These are phyloP conservation scores for Amphipyra tragopoginis DNA, from an alignment of 2,888 invertebrate genomes.

Conservation along the genomic window DNA sequence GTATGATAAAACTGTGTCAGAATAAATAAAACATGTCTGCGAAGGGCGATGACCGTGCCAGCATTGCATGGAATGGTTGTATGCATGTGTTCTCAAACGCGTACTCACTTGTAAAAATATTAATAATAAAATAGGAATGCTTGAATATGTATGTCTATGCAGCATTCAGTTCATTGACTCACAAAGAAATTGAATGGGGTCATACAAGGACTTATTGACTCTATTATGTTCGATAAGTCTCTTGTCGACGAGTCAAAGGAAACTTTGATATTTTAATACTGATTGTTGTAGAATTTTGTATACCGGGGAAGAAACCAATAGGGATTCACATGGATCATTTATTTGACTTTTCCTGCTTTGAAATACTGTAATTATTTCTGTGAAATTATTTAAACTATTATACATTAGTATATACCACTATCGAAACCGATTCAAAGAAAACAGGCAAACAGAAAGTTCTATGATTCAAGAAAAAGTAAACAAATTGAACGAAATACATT, in stretches of 20 bases:
- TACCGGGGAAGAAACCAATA: conserved; percentile 2
- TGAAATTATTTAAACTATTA: background rate
- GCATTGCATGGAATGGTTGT: conserved; percentile 48
- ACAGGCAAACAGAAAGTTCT: background rate
- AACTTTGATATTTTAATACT: conserved; percentile 1
- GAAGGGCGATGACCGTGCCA: conserved; percentile 65
- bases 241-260: conserved; percentile 4
- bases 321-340: background rate
- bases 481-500: conserved; percentile 12
- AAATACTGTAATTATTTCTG: no score
- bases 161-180: conserved; percentile 50
- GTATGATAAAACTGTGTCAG: conserved; percentile 59
- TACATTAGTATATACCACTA: background rate
- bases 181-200: conserved; percentile 48
- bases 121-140: conserved; percentile 52
- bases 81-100: conserved; percentile 42
- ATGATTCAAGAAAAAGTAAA: conserved; percentile 13
- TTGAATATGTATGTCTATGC: conserved; percentile 39
- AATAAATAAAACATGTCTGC: conserved; percentile 61
- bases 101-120: conserved; percentile 58
- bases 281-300: conserved; percentile 20
- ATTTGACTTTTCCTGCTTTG: conserved; percentile 26
- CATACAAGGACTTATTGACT: conserved; percentile 45
- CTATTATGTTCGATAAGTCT: conserved; percentile 24
- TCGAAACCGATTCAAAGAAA: conserved; percentile 11